Base-by-base conservation (phyloP, 2,888 invertebrate species). In the Tuberolachnus salignus region DNA sequence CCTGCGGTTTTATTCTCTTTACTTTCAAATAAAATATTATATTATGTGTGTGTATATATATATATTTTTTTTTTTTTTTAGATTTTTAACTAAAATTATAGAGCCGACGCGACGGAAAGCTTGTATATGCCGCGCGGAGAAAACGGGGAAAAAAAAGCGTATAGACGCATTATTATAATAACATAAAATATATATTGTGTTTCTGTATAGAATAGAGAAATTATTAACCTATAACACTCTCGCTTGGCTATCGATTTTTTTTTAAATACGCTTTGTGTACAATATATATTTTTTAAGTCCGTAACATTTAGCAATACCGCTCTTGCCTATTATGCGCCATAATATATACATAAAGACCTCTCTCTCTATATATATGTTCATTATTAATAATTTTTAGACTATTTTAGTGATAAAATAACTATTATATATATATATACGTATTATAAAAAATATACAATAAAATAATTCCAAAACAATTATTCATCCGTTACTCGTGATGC, bases 1-100 rank as follows among this genome's bases (percentile, higher is more conserved):
- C 14, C 21, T 64, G 16, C 10, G 59, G 9, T 21, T 46, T n/a
- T 46, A 46, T 46, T 46, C 46, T 46, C 46, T 21, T 46, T 21
- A 49, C 21, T 49, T 66, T 66, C 46, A 49, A 64, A 19, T 14
- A 64, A 64, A 66, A 49, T 16, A 66, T 21, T 49, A 19, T 13
- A 66, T 14, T 61, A 8, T 21, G 2, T 13, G 14, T 23, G 6
- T 26, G 9, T 57, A 23, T 23, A n/a, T 57, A 16, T 57, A 23
- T 23, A 23, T 16, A 26, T 14, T 34, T 34, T 23, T 14, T n/a
- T n/a, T n/a, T n/a, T n/a, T n/a, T n/a, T n/a, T n/a, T n/a, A n/a
- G 23, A n/a, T n/a, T n/a, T 34, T 34, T 4, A 34, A 34, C 34
- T 34, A 34, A 34, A 34, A 34, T 23, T 59, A 26, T 59, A 34